Conservation (phyloP, 2,797 vertebrate species). For the Tachyglossus aculeatus region DNA sequence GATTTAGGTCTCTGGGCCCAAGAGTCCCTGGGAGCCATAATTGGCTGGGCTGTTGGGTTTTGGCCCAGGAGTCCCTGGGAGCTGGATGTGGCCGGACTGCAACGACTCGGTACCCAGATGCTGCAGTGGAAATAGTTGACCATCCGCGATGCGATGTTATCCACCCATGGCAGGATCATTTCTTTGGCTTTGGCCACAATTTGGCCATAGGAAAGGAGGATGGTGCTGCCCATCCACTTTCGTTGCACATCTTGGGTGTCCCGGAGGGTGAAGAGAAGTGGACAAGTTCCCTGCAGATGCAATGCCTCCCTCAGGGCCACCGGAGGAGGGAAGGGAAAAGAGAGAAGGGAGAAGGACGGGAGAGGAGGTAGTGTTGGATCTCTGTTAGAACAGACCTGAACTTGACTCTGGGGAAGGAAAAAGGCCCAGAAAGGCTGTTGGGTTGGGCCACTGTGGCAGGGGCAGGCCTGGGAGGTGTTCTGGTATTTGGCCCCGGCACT, state of each 20-base stretch:
- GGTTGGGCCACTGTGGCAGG: too few relatives aligned
- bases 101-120: neutral
- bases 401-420: neutral
- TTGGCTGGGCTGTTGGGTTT: neutral
- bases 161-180: constrained; percentile 49
- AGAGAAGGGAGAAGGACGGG: neutral
- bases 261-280: too few relatives aligned
- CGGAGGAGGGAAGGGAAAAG: neutral
- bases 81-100: neutral
- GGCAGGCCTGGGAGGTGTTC: too few relatives aligned
- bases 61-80: neutral
- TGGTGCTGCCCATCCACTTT: constrained; percentile 53
- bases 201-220: constrained; percentile 51
- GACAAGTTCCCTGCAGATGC: too few relatives aligned
- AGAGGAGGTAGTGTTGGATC: neutral
- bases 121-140: constrained; percentile 41
- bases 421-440: neutral
- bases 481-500: too few relatives aligned
- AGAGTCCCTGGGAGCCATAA: neutral
- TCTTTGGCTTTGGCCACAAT: constrained; percentile 29
- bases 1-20: too few relatives aligned
- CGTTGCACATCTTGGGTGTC: constrained; percentile 27
- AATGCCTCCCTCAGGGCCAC: neutral
- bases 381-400: neutral
- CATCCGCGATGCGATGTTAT: constrained; percentile 46